Base-by-base conservation (phyloP, 2,113 vertebrate genomes). In the Oenanthe melanoleuca region DNA sequence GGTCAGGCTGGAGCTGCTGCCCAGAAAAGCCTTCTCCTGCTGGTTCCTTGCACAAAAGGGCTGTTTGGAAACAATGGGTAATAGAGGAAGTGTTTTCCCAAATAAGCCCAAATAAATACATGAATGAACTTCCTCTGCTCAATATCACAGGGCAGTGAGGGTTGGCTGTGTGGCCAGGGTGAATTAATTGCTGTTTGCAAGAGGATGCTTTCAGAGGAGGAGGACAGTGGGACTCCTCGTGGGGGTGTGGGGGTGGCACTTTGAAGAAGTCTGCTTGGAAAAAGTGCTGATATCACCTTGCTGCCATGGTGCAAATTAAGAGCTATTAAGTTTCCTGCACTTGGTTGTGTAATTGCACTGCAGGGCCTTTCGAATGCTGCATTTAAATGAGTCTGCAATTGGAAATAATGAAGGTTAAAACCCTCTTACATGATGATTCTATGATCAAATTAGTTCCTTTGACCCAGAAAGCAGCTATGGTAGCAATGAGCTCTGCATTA, bases 371-470 rank as follows among this genome's bases (percentile, higher is more conserved):
- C 64, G 64, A 92, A 90, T 67, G 22, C 40, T 88, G 82, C 65
- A 90, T 93, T 95, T 96, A 95, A 96, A 94, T 92, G 90, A 93
- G 90, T 5, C 88, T 88, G 82, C 92, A 94, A 84, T 40, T 96
- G 79, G 49, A 90, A 93, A 92, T 95, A 92, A 90, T 90, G 85
- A 96, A 95, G 82, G 90, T 94, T 92, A 92, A 94, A 94, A 81
- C 61, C 55, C 53, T 93, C 82, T 95, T 93, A 70, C 21, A 11
- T 78, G 56, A 12, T 88, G 67, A 92, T 74, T 94, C 91, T 71
- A 67, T 83, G 82, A 96, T 90, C 64, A 93, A 81, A 88, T 93
- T 80, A 92, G 60, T 34, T 96, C 60, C 31, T 84, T 92, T 90
- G 72, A 83, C 93, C 93, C 90, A 92, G 92, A 94, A 93, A 95